These are phyloP conservation scores for Synchiropus splendidus DNA, from an alignment of 2,113 vertebrate genomes.

Conservation along the genomic window DNA sequence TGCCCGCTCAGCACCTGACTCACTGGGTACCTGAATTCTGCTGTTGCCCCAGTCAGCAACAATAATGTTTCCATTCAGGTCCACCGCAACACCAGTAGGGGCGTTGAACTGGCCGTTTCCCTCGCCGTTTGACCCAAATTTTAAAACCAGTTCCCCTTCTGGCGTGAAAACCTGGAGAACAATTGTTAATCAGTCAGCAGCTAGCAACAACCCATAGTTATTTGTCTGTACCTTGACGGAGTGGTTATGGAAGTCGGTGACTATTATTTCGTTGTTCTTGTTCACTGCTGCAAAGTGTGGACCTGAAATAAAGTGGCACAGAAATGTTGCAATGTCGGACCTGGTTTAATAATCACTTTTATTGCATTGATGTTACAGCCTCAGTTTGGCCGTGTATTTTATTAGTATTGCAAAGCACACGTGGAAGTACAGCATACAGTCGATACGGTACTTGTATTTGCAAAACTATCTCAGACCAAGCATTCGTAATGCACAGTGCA, in stretches of 20 bases:
- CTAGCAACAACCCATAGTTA: background rate
- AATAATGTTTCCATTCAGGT: slow-evolving; percentile 92
- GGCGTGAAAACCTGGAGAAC: slow-evolving; percentile 82
- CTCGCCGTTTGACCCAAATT: slow-evolving; percentile 96
- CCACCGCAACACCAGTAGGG: slow-evolving; percentile 92
- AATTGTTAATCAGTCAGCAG: background rate
- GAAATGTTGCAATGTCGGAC: background rate
- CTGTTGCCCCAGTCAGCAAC: slow-evolving; percentile 98
- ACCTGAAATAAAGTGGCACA: slow-evolving; percentile 61
- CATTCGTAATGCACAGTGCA: no score
- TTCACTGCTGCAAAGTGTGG: slow-evolving; percentile 92
- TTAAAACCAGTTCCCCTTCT: slow-evolving; percentile 89
- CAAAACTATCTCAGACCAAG: no score
- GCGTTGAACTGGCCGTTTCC: slow-evolving; percentile 97
- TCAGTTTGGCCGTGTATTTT: no score
- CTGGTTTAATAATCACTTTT: slow-evolving; percentile 73
- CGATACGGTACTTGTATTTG: no score
- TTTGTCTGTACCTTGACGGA: slow-evolving; percentile 83
- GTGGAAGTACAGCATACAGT: no score
- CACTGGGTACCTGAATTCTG: slow-evolving; percentile 82
- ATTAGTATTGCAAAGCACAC: no score
- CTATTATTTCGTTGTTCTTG: slow-evolving; percentile 96
- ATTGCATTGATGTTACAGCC: no score
- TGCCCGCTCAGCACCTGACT: background rate
- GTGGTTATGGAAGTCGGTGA: slow-evolving; percentile 98